Percentiles rank a stretch among this genome's conserved stretches.
Evolutionary conservation across 2,797 vertebrate genomes (phyloP).

Genomic region (Chiloscyllium punctatum): DNA sequence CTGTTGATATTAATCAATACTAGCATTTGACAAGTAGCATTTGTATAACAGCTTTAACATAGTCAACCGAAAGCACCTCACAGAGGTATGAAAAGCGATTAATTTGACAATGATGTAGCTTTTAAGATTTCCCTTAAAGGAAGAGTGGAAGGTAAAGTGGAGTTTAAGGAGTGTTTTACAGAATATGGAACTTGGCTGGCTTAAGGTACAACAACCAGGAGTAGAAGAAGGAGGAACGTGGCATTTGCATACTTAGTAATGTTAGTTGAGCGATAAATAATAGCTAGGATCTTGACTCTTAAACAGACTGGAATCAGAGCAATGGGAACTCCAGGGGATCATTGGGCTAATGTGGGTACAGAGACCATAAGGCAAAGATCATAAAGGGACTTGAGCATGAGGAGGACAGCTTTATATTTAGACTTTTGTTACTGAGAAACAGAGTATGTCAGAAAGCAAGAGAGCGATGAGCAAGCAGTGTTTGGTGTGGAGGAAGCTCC

Average conservation of each 20-base stretch:
- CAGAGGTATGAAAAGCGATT: neutral
- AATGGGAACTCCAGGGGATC: neutral
- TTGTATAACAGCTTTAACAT: neutral
- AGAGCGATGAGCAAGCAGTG: neutral
- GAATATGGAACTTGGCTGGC: neutral
- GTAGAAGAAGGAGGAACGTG: neutral
- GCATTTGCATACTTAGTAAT: neutral
- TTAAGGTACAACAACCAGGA: neutral
- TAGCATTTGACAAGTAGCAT: neutral
- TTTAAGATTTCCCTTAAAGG: neutral
- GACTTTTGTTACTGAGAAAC: neutral
- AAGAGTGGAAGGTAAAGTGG: neutral
- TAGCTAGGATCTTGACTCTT: neutral
- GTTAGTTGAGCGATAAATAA: neutral
- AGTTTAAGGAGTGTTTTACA: neutral
- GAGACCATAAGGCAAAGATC: neutral
- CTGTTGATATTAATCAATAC: neutral
- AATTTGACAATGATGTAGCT: neutral
- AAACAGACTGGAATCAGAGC: neutral
- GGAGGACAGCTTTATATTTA: neutral
- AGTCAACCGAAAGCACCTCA: neutral
- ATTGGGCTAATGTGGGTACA: neutral
- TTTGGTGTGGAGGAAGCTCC: neutral
- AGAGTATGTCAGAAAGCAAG: neutral
- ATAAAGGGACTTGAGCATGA: neutral